phyloP scores from a whole-genome alignment of 2,113 vertebrate genomes.

The Coptodon bakossiorum region DNA sequence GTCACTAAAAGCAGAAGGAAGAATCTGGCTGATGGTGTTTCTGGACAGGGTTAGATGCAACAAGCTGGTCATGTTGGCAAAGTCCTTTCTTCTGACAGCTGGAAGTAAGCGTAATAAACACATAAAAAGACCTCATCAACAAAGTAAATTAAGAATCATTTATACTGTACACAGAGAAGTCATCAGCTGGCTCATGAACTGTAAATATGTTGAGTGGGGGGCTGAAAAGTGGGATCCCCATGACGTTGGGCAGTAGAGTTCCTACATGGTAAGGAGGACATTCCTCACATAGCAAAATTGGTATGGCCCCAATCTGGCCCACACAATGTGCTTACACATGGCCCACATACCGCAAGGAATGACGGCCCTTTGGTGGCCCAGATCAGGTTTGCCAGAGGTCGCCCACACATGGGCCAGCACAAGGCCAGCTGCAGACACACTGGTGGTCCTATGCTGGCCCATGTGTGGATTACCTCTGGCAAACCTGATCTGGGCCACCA shows the following conservation, averaged over 20 bases:
- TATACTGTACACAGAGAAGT: background rate
- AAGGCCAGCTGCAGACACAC: background rate
- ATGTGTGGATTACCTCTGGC: background rate
- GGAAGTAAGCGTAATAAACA: background rate
- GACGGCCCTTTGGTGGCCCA: background rate
- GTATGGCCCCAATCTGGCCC: background rate
- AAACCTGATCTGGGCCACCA: background rate
- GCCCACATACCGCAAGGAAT: background rate
- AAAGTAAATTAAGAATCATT: background rate
- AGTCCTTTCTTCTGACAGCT: conserved; percentile 79
- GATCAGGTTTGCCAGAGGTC: background rate
- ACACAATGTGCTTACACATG: background rate
- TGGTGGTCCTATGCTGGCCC: background rate
- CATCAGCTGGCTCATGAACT: background rate
- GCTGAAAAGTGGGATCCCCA: background rate
- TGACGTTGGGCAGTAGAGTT: background rate
- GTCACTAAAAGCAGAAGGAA: conserved; percentile 86
- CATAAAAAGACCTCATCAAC: background rate
- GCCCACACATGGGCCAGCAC: background rate
- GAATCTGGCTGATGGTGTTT: conserved; percentile 94
- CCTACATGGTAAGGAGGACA: no score
- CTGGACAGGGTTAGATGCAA: conserved; percentile 85
- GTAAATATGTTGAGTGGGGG: background rate
- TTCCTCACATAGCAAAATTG: background rate
- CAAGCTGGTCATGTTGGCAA: conserved; percentile 92